A percentile compares a stretch with the other conserved stretches of the same genome.
Evolutionary conservation across 2,888 invertebrate genomes (phyloP).

Genomic region (Ormyrus nitidulus): DNA sequence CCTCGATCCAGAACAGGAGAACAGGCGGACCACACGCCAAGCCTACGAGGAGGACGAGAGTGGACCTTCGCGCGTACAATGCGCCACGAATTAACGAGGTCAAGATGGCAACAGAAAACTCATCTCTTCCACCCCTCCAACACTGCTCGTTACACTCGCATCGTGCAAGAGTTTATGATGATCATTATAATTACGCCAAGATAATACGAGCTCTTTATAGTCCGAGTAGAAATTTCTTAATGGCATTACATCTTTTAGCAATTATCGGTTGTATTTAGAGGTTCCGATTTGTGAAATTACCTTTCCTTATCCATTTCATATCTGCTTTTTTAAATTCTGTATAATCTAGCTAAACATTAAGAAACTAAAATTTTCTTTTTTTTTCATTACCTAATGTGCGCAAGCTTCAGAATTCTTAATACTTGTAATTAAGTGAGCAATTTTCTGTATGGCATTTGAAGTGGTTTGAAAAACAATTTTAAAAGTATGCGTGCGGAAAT

Average conservation of each 20-base stretch:
- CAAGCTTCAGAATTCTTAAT: conserved; percentile 5
- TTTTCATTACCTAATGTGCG: conserved; percentile 36
- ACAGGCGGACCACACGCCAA: conserved; percentile 81
- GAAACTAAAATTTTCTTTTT: background rate
- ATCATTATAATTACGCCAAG: background rate
- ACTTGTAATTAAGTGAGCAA: conserved; percentile 3
- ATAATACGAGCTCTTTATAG: conserved; percentile 35
- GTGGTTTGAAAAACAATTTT: background rate
- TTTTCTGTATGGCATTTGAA: conserved; percentile 23
- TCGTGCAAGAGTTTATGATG: conserved; percentile 25
- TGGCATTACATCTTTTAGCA: background rate
- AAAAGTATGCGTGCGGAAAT: conserved; percentile 29
- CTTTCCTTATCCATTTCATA: conserved; percentile 17
- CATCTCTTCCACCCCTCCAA: conserved; percentile 42
- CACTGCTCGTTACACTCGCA: conserved; percentile 31
- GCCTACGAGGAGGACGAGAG: conserved; percentile 90
- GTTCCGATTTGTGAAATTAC: conserved; percentile 32
- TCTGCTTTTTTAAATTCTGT: background rate
- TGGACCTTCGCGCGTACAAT: conserved; percentile 85
- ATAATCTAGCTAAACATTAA: conserved; percentile 12
- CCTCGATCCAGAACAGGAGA: conserved; percentile 86
- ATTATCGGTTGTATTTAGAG: conserved; percentile 7
- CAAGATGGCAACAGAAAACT: background rate
- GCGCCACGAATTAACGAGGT: conserved; percentile 79
- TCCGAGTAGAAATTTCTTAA: conserved; percentile 54